Evolutionary conservation across 1,140 invertebrate species (phyloP), one percentile per base, ranked within the genome.

Genomic region (Drosophila sturtevanti): DNA sequence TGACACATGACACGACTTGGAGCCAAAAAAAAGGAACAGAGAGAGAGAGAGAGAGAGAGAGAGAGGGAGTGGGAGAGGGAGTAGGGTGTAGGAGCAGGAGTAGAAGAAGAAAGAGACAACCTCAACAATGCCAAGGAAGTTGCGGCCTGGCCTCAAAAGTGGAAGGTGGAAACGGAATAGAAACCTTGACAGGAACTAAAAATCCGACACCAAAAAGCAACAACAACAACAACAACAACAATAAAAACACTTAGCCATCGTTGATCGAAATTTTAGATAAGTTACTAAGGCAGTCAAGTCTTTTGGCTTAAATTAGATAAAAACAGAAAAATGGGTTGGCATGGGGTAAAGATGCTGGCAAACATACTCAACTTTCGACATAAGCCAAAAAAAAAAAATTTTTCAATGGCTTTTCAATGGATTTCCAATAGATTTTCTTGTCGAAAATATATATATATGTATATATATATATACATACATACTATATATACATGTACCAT

Each of bases 101-200:
- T n/a, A n/a, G n/a, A n/a, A n/a, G n/a, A n/a, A 22, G 35, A 4
- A 14, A 14, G 27, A 31, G 27, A 7, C 51, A 44, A 63, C 82
- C 82, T 48, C 41, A 48, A 86, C 81, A 86, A 87, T 87, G 75
- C 54, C 71, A 82, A 86, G 82, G 82, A 87, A 87, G 79, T 79
- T 69, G 69, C 56, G 78, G 74, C 62, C 55, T 70, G 22, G 24
- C 35, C 35, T 48, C 9, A 31, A 48, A 48, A 48, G 41, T 48
- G 41, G 41, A 48, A 48, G 63, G 31, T 51, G 35, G 18, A 54
- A 59, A 75, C 59, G 64, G 70, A 77, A 78, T 60, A 6, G 27
- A 48, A 48, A 48, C 4, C 16, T 2, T 48, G 41, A 18, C 41
- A 48, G 54, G 54, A 56, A 56, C 54, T 56, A 56, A 56, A 48